Evolutionary conservation across 2,888 invertebrate species (phyloP), one percentile per base, ranked within the genome.

Genomic region (Phorcus lineatus): DNA sequence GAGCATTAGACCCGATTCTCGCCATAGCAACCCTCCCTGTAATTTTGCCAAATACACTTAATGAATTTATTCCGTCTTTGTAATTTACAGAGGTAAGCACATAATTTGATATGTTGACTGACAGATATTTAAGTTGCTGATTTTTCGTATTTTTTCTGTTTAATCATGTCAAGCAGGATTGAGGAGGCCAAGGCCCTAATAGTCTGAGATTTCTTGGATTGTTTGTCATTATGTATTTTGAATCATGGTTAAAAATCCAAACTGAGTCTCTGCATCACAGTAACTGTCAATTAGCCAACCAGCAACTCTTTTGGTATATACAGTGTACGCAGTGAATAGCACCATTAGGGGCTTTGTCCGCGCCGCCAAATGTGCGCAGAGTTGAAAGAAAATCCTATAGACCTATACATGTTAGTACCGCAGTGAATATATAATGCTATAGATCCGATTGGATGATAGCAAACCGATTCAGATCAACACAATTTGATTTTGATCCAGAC

Each of bases 401-500:
- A 13, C 47, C 47, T 47, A 47, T 47, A 47, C 11, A 47, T 47
- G 47, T 47, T 36, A 47, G 47, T 47, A 47, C 47, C 47, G 47
- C 47, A 13, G 47, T 11, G 47, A 47, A 47, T 47, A 47, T 47
- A 9, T 13, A 47, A 47, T 47, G 13, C 31, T 70, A 36, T 70
- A n/a, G 28, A 70, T 70, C 11, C 40, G 70, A 36, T 19, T 19
- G 19, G 19, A 70, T 70, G 28, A 70, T 70, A 19, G 70, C 36
- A 70, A 70, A 40, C 70, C n/a, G 70, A 36, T 70, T 70, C 36
- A 19, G 36, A 70, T 70, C 70, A 70, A 70, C 70, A 40, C 70
- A 70, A 70, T 36, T 70, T 40, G 36, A 70, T 70, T 62, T 70
- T 70, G 36, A 47, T 47, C 47, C 47, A 47, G 47, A 70, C 70